Base-by-base conservation (phyloP, 2,797 vertebrate genomes). In the Tamandua tetradactyla region DNA sequence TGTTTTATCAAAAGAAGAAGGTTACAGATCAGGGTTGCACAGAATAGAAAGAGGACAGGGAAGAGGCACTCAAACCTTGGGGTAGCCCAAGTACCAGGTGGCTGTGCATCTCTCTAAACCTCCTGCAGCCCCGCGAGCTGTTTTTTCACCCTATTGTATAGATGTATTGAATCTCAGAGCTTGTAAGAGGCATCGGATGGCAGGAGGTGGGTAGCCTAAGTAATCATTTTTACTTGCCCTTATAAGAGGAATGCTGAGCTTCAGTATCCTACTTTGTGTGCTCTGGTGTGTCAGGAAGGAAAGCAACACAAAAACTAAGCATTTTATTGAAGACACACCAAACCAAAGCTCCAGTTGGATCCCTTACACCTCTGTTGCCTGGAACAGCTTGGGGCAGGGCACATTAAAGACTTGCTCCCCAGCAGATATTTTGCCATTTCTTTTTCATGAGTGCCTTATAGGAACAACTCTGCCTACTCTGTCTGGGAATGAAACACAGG, bases 401-500 rank as follows among this genome's bases (percentile, higher is more conserved):
- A 97, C 94, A 68, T 81, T 84, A 94, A 96, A 94, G 96, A 96
- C 80, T 91, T 94, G 81, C 83, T 93, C 93, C 87, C 37, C 61
- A 92, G 97, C 37, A n/a, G 93, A 89, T 80, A n/a, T 71, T 94
- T 90, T 93, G 95, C 84, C 95, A 97, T 96, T 96, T 94, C 94
- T 96, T 97, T 95, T 87, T 55, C n/a, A 2, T 57, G 94, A 88
- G 74, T 92, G 87, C 95, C 96, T 71, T 55, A 89, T 76, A 96
- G 93, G 95, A 96, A 84, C 66, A 91, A 74, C 69, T 89, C 94
- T 95, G 79, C 76, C 96, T 91, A 88, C 20, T 96, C 95, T 95
- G 89, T 74, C 94, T 97, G 90, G 94, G 93, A 95, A 95, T 14
- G 93, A 97, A 93, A 97, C 96, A 95, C 97, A 98, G 97, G 96